These are phyloP conservation scores for Capitulum mitella DNA, from an alignment of 2,888 invertebrate genomes.

Conservation along the genomic window DNA sequence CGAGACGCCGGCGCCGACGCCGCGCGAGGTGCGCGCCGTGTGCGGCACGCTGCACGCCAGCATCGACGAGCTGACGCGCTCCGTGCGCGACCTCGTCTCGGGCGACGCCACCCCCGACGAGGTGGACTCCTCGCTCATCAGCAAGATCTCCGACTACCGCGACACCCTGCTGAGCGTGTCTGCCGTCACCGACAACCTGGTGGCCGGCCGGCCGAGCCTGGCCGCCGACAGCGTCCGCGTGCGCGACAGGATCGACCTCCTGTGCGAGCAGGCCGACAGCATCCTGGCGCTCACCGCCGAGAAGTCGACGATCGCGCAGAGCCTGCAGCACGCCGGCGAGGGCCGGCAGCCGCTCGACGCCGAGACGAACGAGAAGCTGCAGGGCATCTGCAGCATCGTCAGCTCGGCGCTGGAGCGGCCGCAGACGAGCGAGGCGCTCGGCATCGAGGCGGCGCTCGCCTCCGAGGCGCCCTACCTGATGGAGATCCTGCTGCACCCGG, in stretches of 20 bases:
- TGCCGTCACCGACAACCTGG: background rate
- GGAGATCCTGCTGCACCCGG: background rate
- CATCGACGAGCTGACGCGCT: background rate
- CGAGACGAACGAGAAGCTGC: background rate
- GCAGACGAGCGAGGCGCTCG: background rate
- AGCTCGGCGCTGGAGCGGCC: background rate
- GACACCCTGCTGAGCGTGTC: background rate
- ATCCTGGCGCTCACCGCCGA: background rate
- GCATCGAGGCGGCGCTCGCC: background rate
- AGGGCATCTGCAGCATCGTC: background rate
- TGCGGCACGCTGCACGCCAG: background rate
- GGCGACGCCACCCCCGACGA: background rate
- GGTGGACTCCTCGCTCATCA: background rate
- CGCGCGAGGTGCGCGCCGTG: conserved; percentile 8
- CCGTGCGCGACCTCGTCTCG: background rate
- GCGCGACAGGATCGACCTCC: background rate
- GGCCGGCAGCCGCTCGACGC: background rate
- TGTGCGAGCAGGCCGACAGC: background rate
- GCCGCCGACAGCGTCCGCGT: background rate
- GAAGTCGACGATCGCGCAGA: background rate
- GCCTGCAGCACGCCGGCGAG: background rate
- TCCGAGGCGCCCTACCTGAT: background rate
- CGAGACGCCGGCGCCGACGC: background rate
- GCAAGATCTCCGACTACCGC: background rate
- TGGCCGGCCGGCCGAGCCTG: background rate